phyloP scores from a whole-genome alignment of 2,797 vertebrate genomes.

The Tachyglossus aculeatus region DNA sequence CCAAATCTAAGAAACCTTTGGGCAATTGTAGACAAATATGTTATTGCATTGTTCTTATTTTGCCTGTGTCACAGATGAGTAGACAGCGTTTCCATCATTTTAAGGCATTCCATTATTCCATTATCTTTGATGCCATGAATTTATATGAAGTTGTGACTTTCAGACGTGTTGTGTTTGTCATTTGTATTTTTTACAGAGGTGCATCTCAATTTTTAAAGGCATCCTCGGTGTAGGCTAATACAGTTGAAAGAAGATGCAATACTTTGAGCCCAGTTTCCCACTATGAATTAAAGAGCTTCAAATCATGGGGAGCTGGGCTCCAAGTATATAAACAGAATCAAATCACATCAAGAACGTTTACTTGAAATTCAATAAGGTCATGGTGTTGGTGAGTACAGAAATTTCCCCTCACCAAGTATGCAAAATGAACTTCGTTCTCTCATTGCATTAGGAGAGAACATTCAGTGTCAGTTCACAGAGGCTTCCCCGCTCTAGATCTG shows the following conservation, averaged over 20 bases:
- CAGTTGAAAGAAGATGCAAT: slow-evolving; percentile 60
- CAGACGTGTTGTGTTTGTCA: slow-evolving; percentile 34
- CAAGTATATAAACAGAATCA: slow-evolving; percentile 34
- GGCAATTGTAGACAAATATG: slow-evolving; percentile 66
- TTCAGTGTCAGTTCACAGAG: too few species aligned
- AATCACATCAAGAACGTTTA: slow-evolving; percentile 42
- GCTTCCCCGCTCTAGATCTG: too few species aligned
- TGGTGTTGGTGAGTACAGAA: slow-evolving; percentile 3
- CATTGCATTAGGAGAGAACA: too few species aligned
- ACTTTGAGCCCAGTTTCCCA: slow-evolving; percentile 56
- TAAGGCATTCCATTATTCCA: slow-evolving; percentile 58
- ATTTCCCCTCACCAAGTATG: background rate
- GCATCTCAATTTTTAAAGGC: background rate
- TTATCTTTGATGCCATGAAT: slow-evolving; percentile 13
- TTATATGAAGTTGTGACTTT: slow-evolving; percentile 35
- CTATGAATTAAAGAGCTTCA: slow-evolving; percentile 54
- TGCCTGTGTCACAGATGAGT: slow-evolving; percentile 67
- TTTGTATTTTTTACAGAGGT: background rate
- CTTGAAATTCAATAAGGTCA: background rate
- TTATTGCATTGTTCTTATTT: slow-evolving; percentile 67
- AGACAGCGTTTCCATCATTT: slow-evolving; percentile 61
- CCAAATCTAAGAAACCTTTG: slow-evolving; percentile 61
- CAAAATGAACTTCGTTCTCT: too few species aligned
- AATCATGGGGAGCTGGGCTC: slow-evolving; percentile 32
- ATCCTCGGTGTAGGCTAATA: slow-evolving; percentile 58